A percentile compares a stretch with the other conserved stretches of the same genome.
These are phyloP conservation scores for Ceratotherium simum DNA, from an alignment of 2,113 vertebrate species.

Conservation along the genomic window DNA sequence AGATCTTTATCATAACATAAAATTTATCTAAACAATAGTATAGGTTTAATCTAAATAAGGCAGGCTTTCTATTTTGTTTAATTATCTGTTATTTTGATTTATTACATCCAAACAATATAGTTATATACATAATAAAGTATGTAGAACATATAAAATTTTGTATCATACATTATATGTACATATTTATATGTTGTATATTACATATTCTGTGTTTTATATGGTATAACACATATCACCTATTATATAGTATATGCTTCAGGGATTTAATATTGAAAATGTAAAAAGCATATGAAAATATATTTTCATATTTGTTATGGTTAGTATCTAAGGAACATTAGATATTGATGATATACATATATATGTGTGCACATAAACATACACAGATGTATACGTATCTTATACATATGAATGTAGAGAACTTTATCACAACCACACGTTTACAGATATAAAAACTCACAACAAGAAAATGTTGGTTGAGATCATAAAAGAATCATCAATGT, in stretches of 20 bases:
- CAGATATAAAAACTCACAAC: not conserved
- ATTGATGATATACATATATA: not conserved
- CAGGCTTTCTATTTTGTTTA: not conserved
- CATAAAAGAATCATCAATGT: not conserved
- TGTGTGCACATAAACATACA: accelerated
- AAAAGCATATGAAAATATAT: not conserved
- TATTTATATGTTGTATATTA: not conserved
- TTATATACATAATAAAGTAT: not conserved
- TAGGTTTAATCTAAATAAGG: not conserved
- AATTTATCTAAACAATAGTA: not conserved
- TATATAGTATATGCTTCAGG: not conserved
- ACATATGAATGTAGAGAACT: not conserved
- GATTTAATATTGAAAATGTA: not conserved
- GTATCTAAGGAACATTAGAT: not conserved
- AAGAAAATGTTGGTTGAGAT: not conserved
- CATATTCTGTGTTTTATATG: not conserved
- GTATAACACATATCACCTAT: not conserved
- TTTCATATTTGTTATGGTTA: not conserved
- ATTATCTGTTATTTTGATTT: not conserved
- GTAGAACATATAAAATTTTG: not conserved
- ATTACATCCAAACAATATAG: not conserved
- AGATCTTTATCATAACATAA: not conserved
- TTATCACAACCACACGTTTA: not conserved
- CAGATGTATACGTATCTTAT: accelerated
- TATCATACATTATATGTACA: not conserved